Percentiles rank a stretch among this genome's conserved stretches.
Evolutionary conservation across 2,797 vertebrate genomes (phyloP).

Genomic region (Coccyzus lansbergi): DNA sequence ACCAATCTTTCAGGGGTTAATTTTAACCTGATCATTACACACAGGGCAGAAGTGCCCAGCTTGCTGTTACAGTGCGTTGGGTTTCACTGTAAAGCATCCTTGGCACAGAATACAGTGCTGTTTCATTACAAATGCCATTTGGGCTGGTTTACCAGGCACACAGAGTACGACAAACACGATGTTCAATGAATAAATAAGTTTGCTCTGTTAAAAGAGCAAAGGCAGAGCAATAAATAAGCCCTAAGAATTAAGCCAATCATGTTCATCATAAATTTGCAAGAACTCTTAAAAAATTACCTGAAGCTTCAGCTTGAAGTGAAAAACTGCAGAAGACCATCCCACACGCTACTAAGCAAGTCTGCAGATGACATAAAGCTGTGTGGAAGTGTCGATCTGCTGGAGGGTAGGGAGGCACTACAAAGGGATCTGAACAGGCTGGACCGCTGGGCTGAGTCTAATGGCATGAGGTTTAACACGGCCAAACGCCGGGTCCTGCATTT

Average conservation of each 20-base stretch:
- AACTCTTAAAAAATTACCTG: background rate
- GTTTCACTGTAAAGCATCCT: background rate
- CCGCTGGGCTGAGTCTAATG: too few relatives aligned
- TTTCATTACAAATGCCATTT: background rate
- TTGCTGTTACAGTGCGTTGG: background rate
- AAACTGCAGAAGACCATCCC: background rate
- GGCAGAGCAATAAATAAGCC: background rate
- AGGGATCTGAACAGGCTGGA: too few relatives aligned
- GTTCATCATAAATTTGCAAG: background rate
- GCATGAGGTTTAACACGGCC: too few relatives aligned
- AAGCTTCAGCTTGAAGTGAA: background rate
- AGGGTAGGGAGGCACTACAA: too few relatives aligned
- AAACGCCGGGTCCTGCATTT: too few relatives aligned
- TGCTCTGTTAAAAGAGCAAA: background rate
- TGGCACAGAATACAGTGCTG: background rate
- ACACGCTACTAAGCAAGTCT: background rate
- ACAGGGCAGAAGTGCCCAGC: background rate
- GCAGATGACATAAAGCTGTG: too few relatives aligned
- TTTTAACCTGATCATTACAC: background rate
- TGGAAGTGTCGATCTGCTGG: too few relatives aligned
- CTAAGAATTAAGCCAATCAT: background rate
- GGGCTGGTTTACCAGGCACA: background rate
- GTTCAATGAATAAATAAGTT: background rate
- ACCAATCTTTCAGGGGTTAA: background rate
- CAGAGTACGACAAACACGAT: background rate